Base-by-base conservation (phyloP, 2,113 vertebrate species). In the Corythoichthys haematopterus region DNA sequence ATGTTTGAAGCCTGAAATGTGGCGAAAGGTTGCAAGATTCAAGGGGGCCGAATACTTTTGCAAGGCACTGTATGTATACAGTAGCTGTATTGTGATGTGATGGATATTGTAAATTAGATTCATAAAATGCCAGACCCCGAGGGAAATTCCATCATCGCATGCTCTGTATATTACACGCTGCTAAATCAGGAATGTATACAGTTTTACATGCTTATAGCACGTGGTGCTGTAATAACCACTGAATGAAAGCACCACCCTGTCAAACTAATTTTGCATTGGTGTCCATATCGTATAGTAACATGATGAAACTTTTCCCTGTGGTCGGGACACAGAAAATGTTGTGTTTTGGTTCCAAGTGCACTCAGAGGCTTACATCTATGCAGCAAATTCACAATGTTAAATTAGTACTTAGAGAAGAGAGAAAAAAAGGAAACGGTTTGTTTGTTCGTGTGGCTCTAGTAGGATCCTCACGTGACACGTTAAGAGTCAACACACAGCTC, bases 401-500 rank as follows among this genome's bases (percentile, higher is more conserved):
- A 53, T 53, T 20, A 10, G 10, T 6, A 3, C 3, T 8, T 53
- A 11, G 20, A 53, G 10, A 53, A 20, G 8, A 20, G 51, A 52
- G 7, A 53, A 16, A 51, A n/a, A 28, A 53, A 33, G n/a, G n/a
- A 60, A 7, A 43, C 3, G 14, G 36, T 58, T 35, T 58, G 56
- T 38, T 13, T 58, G 28, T 1, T 3, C 8, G n/a, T 16, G 53
- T 9, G n/a, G 2, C 8, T 3, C 1, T 33, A 33, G 1, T 52
- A 6, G 1, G 58, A 57, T 37, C 52, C 2, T 36, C 11, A 15
- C 5, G 59, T 50, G 35, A 53, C 1, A 2, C 2, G 0, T 11
- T 14, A 53, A 58, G 3, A 63, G 35, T 68, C 61, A 72, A 66
- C 53, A 53, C 53, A 64, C 43, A 51, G 70, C 71, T 6, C 6